Conservation (phyloP, 2,797 vertebrate genomes). For the Sebastes kiyomatsui region DNA sequence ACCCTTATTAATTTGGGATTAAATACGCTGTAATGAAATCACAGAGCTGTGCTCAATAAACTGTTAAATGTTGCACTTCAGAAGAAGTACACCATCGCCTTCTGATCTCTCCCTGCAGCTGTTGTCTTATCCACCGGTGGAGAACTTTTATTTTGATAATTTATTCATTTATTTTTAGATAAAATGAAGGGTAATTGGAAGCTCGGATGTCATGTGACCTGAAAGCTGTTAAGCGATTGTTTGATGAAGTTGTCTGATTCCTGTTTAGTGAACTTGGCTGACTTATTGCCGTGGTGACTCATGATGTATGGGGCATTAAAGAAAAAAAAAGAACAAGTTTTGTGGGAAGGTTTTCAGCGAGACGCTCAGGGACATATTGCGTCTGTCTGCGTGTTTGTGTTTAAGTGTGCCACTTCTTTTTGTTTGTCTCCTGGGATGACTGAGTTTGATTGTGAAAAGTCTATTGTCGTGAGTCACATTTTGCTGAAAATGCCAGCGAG, state of each 20-base stretch:
- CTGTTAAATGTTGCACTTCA: constrained; percentile 65
- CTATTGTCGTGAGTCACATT: constrained; percentile 46
- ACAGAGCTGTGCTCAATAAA: constrained; percentile 70
- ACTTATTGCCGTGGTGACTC: constrained; percentile 12
- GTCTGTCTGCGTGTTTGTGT: neutral
- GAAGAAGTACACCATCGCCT: constrained; percentile 42
- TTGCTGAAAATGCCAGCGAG: constrained; percentile 55
- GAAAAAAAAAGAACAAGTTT: constrained; percentile 11
- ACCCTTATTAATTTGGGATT: constrained; percentile 79
- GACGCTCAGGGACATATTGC: neutral
- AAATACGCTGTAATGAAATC: constrained; percentile 74
- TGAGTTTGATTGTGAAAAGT: constrained; percentile 25
- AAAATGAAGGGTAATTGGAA: constrained; percentile 43
- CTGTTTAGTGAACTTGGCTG: constrained; percentile 4
- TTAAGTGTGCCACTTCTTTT: constrained; percentile 5
- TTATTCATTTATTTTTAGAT: constrained; percentile 22
- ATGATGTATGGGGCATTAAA: neutral
- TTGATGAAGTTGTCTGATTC: constrained; percentile 23
- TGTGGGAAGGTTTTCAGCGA: neutral
- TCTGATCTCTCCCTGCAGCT: constrained; percentile 49
- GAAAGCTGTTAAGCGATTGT: constrained; percentile 1
- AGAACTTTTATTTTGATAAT: constrained; percentile 42
- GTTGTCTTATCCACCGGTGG: constrained; percentile 30
- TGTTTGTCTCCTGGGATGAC: constrained; percentile 33
- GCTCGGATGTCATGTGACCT: constrained; percentile 33